Base-by-base conservation (phyloP, 2,888 invertebrate genomes). In the Himalopsyche tibetana region DNA sequence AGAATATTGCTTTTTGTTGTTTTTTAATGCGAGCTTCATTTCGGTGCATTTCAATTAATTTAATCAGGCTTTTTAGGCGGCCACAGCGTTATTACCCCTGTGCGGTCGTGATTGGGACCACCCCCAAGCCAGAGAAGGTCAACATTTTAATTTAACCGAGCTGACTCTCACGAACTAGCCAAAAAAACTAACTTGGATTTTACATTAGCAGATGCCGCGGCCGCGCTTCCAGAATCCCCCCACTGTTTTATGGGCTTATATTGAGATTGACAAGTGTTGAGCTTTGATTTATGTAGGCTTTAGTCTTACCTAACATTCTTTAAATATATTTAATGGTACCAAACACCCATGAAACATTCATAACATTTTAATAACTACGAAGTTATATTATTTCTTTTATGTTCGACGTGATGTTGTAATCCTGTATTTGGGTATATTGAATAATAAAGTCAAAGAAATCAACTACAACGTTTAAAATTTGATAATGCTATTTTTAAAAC, bases 131-230 rank as follows among this genome's bases (percentile, higher is more conserved):
- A 74, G 74, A 74, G 74, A 74, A 36, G 74, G 74, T 74, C 74
- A 74, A 74, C 74, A 74, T 74, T 74, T 74, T 74, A 74, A 74
- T 74, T 74, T 74, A 74, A 74, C 74, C 38, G 38, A 36, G 28
- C 74, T 74, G 38, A 74, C 74, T 74, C 74, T 74, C 74, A 74
- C 74, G 74, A 74, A 74, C 74, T 74, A 74, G 74, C 28, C 74
- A 74, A 74, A 74, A 74, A 74, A 74, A 74, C 74, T 74, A 74
- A 74, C 74, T 74, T 38, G 38, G 74, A 74, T 74, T 74, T 74
- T 74, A 74, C 74, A 74, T 74, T 74, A 74, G 74, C 74, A 74
- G 74, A 74, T 74, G 74, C 74, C 74, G 74, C 74, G 74, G 74
- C 74, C 36, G 74, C 74, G 74, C 74, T 74, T 74, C 74, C 11